A percentile compares a stretch with the other conserved stretches of the same genome.
Conservation (phyloP, 2,888 invertebrate genomes). For the Unio pictorum region DNA sequence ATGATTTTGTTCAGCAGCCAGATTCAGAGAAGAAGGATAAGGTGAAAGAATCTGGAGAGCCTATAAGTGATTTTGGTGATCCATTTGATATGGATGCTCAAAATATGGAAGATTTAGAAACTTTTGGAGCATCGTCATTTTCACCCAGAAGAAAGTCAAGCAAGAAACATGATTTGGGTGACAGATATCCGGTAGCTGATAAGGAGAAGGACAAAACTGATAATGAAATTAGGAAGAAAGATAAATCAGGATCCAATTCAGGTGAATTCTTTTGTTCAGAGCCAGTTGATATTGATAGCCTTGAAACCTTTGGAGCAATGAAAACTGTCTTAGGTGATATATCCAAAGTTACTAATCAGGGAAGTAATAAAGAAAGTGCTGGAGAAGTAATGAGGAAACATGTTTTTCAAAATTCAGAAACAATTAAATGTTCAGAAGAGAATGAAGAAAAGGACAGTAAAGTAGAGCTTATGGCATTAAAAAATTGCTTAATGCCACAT, state of each 20-base stretch:
- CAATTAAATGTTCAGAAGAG: too few species aligned
- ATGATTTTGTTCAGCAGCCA: too few species aligned
- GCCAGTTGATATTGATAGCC: too few species aligned
- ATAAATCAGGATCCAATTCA: background rate
- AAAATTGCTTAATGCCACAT: too few species aligned
- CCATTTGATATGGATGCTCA: conserved; percentile 7
- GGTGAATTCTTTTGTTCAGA: background rate
- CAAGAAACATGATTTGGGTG: background rate
- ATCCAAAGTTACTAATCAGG: too few species aligned
- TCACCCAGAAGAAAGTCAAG: conserved; percentile 1
- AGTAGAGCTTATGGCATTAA: too few species aligned
- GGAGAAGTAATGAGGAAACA: too few species aligned
- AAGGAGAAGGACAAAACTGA: background rate
- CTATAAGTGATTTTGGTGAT: conserved; percentile 1
- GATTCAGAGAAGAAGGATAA: background rate
- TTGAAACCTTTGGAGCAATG: too few species aligned
- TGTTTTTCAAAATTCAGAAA: too few species aligned
- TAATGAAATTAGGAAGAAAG: background rate
- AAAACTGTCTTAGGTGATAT: too few species aligned
- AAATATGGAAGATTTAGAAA: conserved; percentile 31
- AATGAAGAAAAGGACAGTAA: too few species aligned
- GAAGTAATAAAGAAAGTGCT: too few species aligned
- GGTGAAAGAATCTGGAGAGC: background rate
- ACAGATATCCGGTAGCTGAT: background rate
- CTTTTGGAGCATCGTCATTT: conserved; percentile 23